These are phyloP conservation scores for Melanargia galathea DNA, from an alignment of 2,888 invertebrate species.

Conservation along the genomic window DNA sequence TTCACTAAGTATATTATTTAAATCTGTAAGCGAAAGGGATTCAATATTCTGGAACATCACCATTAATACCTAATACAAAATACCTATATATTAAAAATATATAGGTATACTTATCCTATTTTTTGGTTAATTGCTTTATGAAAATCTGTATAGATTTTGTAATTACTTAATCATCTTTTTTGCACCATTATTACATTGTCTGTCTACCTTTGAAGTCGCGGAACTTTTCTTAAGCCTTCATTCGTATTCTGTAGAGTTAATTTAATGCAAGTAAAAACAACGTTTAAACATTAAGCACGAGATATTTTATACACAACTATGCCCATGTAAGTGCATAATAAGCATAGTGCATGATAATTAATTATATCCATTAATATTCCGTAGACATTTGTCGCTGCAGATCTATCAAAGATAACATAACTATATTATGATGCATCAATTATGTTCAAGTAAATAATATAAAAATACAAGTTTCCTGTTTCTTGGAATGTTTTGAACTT, in stretches of 20 bases:
- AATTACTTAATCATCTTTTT: not conserved
- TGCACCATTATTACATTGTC: not conserved
- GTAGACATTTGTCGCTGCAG: slow-evolving; percentile 26
- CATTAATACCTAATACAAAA: too few species aligned
- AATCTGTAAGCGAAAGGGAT: too few species aligned
- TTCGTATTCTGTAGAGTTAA: slow-evolving; percentile 24
- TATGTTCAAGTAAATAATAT: slow-evolving; percentile 17
- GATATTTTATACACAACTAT: slow-evolving; percentile 24
- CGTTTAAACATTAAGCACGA: slow-evolving; percentile 21
- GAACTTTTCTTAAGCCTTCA: slow-evolving; percentile 20
- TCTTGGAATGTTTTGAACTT: not conserved
- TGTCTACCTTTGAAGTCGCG: slow-evolving; percentile 16
- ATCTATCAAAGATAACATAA: slow-evolving; percentile 26
- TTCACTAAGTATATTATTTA: too few species aligned
- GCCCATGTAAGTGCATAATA: slow-evolving; percentile 21
- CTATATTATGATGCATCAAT: slow-evolving; percentile 17
- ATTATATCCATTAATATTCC: slow-evolving; percentile 26
- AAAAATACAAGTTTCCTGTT: not conserved
- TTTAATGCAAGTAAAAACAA: slow-evolving; percentile 26
- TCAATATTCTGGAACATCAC: too few species aligned
- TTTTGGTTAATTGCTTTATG: not conserved
- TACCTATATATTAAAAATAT: too few species aligned
- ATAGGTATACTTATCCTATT: too few species aligned
- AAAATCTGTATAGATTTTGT: slow-evolving; percentile 1
- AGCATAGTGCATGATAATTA: too few species aligned